phyloP scores from a whole-genome alignment of 1,140 invertebrate genomes.

The Solenopsis invicta region DNA sequence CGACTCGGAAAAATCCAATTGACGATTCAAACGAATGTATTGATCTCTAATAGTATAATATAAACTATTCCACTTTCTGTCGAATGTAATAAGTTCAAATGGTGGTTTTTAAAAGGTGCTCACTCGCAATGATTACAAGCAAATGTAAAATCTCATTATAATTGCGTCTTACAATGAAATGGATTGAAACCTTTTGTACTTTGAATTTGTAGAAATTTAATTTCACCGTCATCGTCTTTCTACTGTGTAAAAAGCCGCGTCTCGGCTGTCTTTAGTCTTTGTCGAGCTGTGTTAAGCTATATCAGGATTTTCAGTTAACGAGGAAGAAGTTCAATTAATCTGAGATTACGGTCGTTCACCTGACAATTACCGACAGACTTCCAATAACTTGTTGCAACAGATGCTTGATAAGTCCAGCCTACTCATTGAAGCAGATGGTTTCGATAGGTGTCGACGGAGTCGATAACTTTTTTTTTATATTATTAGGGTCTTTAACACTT shows the following conservation, averaged over 20 bases:
- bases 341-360: slow-evolving; percentile 47
- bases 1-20: slow-evolving; percentile 11
- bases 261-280: slow-evolving; percentile 21
- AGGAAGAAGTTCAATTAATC: slow-evolving; percentile 55
- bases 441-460: slow-evolving; percentile 30
- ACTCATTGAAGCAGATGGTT: slow-evolving; percentile 53
- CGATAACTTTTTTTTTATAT: slow-evolving; percentile 22
- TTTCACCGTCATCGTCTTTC: background rate
- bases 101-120: background rate
- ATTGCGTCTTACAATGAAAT: background rate
- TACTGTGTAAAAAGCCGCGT: background rate
- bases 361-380: slow-evolving; percentile 52
- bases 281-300: background rate
- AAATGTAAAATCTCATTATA: slow-evolving; percentile 7
- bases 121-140: background rate
- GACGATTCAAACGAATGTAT: background rate
- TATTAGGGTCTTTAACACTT: slow-evolving; percentile 44
- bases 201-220: slow-evolving; percentile 33
- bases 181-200: background rate
- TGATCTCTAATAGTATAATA: slow-evolving; percentile 7
- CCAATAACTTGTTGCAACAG: slow-evolving; percentile 62
- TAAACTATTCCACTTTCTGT: slow-evolving; percentile 13
- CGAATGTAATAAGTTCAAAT: background rate
- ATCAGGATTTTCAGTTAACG: slow-evolving; percentile 37
- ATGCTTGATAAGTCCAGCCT: slow-evolving; percentile 42